Evolutionary conservation across 2,888 invertebrate genomes (phyloP).

Genomic region (Carcina quercana): DNA sequence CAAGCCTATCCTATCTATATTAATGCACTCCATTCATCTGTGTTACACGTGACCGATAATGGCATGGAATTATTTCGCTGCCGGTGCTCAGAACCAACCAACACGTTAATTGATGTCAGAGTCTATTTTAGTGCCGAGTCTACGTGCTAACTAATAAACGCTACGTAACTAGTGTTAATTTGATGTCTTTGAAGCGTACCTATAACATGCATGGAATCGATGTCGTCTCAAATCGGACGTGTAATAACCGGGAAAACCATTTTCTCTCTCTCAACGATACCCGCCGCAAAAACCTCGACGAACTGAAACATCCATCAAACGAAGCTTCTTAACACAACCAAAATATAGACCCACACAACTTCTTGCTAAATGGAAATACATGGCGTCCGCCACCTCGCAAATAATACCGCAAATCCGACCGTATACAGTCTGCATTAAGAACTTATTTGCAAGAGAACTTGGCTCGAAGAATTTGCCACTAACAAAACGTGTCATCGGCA

Average conservation of each 20-base stretch:
- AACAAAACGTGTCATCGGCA: slow-evolving; percentile 49
- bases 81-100: slow-evolving; percentile 21
- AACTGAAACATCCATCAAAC: slow-evolving; percentile 59
- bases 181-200: too few species aligned
- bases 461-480: slow-evolving; percentile 31
- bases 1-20: too few species aligned
- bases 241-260: slow-evolving; percentile 29
- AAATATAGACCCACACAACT: slow-evolving; percentile 51
- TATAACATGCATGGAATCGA: too few species aligned
- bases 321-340: slow-evolving; percentile 55
- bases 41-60: slow-evolving; percentile 22
- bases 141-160: slow-evolving; percentile 28
- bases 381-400: slow-evolving; percentile 20
- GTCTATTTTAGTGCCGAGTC: slow-evolving; percentile 40
- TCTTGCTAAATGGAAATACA: slow-evolving; percentile 52
- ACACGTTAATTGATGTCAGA: slow-evolving; percentile 47
- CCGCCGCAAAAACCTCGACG: slow-evolving; percentile 45
- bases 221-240: slow-evolving; percentile 8
- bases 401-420: slow-evolving; percentile 31
- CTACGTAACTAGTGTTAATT: slow-evolving; percentile 30
- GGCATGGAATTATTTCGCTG: slow-evolving; percentile 26
- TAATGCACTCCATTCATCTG: too few species aligned
- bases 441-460: slow-evolving; percentile 31
- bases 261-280: slow-evolving; percentile 32
- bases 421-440: slow-evolving; percentile 32